Percentiles rank a stretch among this genome's conserved stretches.
Conservation (phyloP, 2,888 invertebrate species). For the Onchidella celtica region DNA sequence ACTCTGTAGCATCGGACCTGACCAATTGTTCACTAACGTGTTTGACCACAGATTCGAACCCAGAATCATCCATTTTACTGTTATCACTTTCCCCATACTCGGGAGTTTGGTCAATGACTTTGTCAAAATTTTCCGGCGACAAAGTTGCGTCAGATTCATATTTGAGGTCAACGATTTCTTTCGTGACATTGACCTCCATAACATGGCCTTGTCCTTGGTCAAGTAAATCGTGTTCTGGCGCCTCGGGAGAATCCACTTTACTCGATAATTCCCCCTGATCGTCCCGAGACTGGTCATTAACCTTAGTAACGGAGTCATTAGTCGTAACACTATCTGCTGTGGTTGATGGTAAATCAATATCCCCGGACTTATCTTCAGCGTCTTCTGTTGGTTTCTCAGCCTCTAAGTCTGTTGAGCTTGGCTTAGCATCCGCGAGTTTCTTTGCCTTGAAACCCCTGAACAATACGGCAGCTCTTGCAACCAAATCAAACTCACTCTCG, state of each 20-base stretch:
- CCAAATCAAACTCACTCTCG: conserved; percentile 25
- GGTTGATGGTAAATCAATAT: not conserved
- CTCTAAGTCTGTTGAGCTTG: not conserved
- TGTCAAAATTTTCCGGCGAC: not conserved
- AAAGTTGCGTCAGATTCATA: not conserved
- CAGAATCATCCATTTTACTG: conserved; percentile 33
- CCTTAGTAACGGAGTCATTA: not conserved
- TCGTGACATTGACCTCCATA: not conserved
- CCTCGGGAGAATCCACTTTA: not conserved
- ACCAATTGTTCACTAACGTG: conserved; percentile 3
- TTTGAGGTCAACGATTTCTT: not conserved
- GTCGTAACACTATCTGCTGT: not conserved
- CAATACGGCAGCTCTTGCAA: conserved; percentile 33
- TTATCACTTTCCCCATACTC: conserved; percentile 1
- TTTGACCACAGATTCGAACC: conserved; percentile 32
- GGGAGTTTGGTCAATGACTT: not conserved
- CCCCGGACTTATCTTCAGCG: not conserved
- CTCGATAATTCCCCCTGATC: not conserved
- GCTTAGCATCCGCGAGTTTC: conserved; percentile 15
- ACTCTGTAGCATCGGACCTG: conserved; percentile 16
- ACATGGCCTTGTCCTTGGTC: not conserved
- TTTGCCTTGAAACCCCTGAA: conserved; percentile 44
- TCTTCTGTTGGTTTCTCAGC: not conserved
- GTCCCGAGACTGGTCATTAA: not conserved
- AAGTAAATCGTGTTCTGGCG: not conserved